phyloP scores from a whole-genome alignment of 2,797 vertebrate species.

The Benthosema pterotum region DNA sequence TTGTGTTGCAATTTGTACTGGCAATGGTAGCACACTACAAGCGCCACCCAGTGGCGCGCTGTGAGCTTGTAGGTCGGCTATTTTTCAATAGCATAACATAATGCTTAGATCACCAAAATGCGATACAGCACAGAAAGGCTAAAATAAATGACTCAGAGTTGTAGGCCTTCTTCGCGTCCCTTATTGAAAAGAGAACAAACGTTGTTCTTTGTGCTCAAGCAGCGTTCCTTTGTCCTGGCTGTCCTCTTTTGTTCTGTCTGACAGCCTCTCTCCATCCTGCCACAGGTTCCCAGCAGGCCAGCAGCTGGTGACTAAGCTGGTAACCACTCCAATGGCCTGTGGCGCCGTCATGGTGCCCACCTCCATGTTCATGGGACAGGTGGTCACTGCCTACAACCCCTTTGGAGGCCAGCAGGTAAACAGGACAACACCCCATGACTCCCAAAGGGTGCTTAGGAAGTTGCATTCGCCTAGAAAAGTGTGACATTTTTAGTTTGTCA shows the following conservation, averaged over 20 bases:
- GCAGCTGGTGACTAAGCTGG: conserved; percentile 95
- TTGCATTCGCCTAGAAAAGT: neutral
- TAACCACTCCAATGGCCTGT: conserved; percentile 93
- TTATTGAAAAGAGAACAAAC: neutral
- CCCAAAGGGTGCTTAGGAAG: neutral
- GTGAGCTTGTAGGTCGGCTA: too few relatives aligned
- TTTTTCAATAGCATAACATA: too few relatives aligned
- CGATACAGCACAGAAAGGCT: too few relatives aligned
- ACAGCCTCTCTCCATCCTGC: neutral
- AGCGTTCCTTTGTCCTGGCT: neutral
- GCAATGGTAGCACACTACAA: too few relatives aligned
- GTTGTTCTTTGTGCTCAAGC: too few relatives aligned
- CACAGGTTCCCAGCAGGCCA: conserved; percentile 96
- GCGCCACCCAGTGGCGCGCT: too few relatives aligned
- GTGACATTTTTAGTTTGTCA: too few relatives aligned
- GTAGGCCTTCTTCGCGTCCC: neutral
- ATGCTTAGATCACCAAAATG: too few relatives aligned
- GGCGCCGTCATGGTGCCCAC: conserved; percentile 98
- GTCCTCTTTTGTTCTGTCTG: neutral
- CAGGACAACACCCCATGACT: conserved; percentile 1
- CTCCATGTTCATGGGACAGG: conserved; percentile 98
- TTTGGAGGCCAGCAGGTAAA: conserved; percentile 77
- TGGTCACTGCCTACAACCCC: conserved; percentile 92
- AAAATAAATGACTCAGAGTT: too few relatives aligned
- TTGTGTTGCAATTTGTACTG: too few relatives aligned